Evolutionary conservation across 2,888 invertebrate species (phyloP).

Genomic region (Anorthoa munda): DNA sequence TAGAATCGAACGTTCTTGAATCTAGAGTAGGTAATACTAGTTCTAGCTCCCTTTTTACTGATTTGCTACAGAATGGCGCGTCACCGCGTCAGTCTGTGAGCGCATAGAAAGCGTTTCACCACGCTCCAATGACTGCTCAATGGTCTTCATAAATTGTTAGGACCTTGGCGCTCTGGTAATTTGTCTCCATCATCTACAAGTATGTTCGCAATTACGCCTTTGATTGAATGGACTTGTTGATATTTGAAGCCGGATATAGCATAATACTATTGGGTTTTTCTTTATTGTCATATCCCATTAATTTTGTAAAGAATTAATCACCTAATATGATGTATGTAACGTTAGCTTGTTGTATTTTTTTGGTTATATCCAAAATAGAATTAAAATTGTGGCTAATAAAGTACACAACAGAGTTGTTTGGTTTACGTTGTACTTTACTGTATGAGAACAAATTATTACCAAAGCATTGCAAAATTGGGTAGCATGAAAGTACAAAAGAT

Average conservation of each 20-base stretch:
- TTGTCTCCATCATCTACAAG: slow-evolving; percentile 40
- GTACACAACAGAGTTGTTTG: background rate
- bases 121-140: slow-evolving; percentile 75
- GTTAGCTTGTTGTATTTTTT: background rate
- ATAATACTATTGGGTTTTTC: slow-evolving; percentile 1
- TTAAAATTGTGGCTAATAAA: background rate
- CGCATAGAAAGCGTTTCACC: slow-evolving; percentile 80
- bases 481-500: background rate
- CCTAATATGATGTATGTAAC: slow-evolving; percentile 1
- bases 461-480: background rate
- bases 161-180: slow-evolving; percentile 59
- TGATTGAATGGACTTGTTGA: slow-evolving; percentile 14
- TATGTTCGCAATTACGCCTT: background rate
- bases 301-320: slow-evolving; percentile 2
- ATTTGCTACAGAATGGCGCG: slow-evolving; percentile 61
- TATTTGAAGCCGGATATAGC: slow-evolving; percentile 13
- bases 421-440: background rate
- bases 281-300: background rate
- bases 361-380: background rate
- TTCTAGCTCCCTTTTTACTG: slow-evolving; percentile 50
- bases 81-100: slow-evolving; percentile 63
- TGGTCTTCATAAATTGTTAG: slow-evolving; percentile 73
- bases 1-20: slow-evolving; percentile 10
- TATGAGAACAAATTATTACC: background rate
- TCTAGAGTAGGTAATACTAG: slow-evolving; percentile 11